A percentile compares a stretch with the other conserved stretches of the same genome.
phyloP scores from a whole-genome alignment of 2,797 vertebrate species.

The Tragopan temminckii region DNA sequence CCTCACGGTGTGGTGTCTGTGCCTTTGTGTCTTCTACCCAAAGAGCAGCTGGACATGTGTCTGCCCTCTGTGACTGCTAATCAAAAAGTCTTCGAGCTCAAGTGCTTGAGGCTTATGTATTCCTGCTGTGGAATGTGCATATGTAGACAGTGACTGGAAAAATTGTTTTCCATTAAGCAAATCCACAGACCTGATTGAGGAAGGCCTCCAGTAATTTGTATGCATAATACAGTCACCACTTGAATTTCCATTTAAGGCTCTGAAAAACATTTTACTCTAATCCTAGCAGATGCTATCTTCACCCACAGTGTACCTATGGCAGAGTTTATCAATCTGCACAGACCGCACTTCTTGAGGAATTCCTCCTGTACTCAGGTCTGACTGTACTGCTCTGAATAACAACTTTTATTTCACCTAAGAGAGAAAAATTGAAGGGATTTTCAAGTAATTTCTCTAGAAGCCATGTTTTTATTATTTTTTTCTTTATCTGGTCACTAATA shows the following conservation, averaged over 20 bases:
- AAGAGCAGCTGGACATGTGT: neutral
- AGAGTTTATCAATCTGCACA: constrained; percentile 70
- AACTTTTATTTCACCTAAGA: constrained; percentile 60
- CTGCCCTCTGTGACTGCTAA: neutral
- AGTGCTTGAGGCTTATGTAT: constrained; percentile 34
- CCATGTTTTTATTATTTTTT: constrained; percentile 43
- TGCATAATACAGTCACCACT: constrained; percentile 75
- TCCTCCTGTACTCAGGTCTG: constrained; percentile 43
- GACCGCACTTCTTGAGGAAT: constrained; percentile 60
- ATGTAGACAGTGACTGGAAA: constrained; percentile 62
- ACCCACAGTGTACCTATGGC: constrained; percentile 58
- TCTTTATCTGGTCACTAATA: constrained; percentile 25
- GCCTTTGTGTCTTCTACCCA: neutral
- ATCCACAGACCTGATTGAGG: constrained; percentile 69
- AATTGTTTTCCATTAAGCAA: constrained; percentile 71
- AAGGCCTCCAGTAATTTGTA: constrained; percentile 73
- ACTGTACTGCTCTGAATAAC: constrained; percentile 58
- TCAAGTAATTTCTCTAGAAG: constrained; percentile 29
- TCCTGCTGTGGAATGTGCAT: constrained; percentile 54
- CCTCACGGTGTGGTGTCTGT: neutral
- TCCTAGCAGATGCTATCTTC: constrained; percentile 70
- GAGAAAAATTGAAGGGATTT: constrained; percentile 54
- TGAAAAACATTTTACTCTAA: constrained; percentile 75
- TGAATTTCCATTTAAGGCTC: constrained; percentile 77
- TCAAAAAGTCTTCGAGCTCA: constrained; percentile 18